Percentiles rank a stretch among this genome's conserved stretches.
Evolutionary conservation across 30 jellyfish, hydroid and myxozoan genomes (phyloP).

Genomic region (Aurelia coerulea): DNA sequence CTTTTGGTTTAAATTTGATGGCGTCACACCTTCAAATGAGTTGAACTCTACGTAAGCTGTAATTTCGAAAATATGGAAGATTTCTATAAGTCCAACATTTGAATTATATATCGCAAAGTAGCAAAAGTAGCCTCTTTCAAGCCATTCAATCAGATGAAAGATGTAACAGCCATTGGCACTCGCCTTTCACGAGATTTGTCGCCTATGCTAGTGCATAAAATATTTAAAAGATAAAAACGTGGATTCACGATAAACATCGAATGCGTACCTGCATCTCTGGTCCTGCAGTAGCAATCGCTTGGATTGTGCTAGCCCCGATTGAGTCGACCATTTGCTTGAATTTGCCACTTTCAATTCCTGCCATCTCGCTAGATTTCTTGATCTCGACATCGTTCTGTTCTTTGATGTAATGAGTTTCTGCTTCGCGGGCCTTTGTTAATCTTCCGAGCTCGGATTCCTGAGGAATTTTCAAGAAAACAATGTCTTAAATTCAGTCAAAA

Average conservation of each 20-base stretch:
- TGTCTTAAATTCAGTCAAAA: background rate
- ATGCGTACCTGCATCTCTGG: slow-evolving; percentile 90
- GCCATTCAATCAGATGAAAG: too few species aligned
- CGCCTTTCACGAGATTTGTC: too few species aligned
- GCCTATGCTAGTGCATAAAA: too few species aligned
- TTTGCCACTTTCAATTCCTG: slow-evolving; percentile 82
- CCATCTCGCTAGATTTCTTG: slow-evolving; percentile 83
- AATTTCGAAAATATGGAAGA: too few species aligned
- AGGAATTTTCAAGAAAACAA: background rate
- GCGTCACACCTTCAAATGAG: too few species aligned
- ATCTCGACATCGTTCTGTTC: slow-evolving; percentile 95
- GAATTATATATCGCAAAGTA: too few species aligned
- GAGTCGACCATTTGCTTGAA: slow-evolving; percentile 94
- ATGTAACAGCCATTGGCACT: too few species aligned
- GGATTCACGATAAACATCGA: background rate
- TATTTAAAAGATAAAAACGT: too few species aligned
- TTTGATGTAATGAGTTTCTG: slow-evolving; percentile 86
- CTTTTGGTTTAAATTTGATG: too few species aligned
- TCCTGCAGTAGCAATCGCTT: slow-evolving; percentile 95
- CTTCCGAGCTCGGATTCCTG: slow-evolving; percentile 96
- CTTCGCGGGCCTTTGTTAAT: slow-evolving; percentile 92
- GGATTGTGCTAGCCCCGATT: slow-evolving; percentile 91
- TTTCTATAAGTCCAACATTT: too few species aligned
- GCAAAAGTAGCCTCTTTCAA: too few species aligned
- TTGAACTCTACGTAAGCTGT: too few species aligned